phyloP scores from a whole-genome alignment of 1,140 invertebrate genomes.

The Calosoma granatense region DNA sequence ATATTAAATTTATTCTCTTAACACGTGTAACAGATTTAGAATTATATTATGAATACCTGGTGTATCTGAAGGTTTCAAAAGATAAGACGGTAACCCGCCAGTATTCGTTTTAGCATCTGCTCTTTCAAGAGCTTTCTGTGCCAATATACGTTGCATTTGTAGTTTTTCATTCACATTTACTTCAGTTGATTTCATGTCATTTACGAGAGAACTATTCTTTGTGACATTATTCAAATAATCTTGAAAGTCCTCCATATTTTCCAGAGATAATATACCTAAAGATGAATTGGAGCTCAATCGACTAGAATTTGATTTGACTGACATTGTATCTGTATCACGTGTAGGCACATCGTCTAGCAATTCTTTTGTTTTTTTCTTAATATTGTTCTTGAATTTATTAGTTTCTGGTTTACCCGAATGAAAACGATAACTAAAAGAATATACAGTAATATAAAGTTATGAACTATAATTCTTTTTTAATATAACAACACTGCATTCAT shows the following conservation, averaged over 20 bases:
- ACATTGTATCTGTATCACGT: slow-evolving; percentile 5
- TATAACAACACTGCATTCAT: background rate
- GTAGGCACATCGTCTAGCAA: slow-evolving; percentile 17
- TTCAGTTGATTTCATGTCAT: background rate
- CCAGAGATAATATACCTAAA: background rate
- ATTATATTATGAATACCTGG: no score
- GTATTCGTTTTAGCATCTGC: background rate
- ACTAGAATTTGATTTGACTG: background rate
- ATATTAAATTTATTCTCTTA: no score
- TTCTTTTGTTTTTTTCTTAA: slow-evolving; percentile 22
- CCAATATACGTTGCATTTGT: slow-evolving; percentile 1
- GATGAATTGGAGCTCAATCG: background rate
- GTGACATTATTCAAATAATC: background rate
- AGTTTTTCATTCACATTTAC: background rate
- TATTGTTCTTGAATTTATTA: background rate
- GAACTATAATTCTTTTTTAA: background rate
- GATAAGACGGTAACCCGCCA: background rate
- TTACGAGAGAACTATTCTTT: no score
- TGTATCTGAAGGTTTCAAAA: background rate
- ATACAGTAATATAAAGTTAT: background rate
- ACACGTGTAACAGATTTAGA: no score
- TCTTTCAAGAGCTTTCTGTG: background rate
- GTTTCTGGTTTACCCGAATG: background rate
- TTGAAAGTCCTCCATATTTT: background rate
- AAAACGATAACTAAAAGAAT: background rate